Conservation (phyloP, 92 coral and sea anemone genomes). For the Phymanthus crucifer region DNA sequence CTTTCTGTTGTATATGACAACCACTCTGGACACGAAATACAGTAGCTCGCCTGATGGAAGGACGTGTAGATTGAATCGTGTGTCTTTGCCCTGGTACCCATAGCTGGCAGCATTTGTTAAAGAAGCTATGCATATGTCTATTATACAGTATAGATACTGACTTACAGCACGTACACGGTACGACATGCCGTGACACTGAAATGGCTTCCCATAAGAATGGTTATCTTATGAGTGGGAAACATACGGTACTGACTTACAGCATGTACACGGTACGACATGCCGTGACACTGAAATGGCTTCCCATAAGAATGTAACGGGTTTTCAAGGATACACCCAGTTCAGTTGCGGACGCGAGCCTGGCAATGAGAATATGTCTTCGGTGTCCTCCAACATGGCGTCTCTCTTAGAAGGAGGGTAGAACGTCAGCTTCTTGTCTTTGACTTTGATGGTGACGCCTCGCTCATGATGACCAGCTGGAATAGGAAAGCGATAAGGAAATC, state of each 20-base stretch:
- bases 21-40: conserved; percentile 79
- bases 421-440: conserved; percentile 67
- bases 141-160: not conserved
- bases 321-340: conserved; percentile 86
- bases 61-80: conserved; percentile 63
- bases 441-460: conserved; percentile 64
- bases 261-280: no score
- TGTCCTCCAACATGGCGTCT: conserved; percentile 44
- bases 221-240: no score
- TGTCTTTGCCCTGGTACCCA: conserved; percentile 82
- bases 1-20: conserved; percentile 70
- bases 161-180: no score
- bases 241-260: no score
- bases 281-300: no score
- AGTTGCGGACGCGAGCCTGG: conserved; percentile 70
- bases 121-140: not conserved
- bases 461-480: conserved; percentile 46
- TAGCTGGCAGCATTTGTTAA: conserved; percentile 39
- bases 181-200: no score
- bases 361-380: conserved; percentile 56
- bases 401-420: conserved; percentile 75
- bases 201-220: no score
- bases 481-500: not conserved
- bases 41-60: conserved; percentile 87
- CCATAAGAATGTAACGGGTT: not conserved